These are phyloP conservation scores for Urophycis tenuis DNA, from an alignment of 2,797 vertebrate genomes.

Conservation along the genomic window DNA sequence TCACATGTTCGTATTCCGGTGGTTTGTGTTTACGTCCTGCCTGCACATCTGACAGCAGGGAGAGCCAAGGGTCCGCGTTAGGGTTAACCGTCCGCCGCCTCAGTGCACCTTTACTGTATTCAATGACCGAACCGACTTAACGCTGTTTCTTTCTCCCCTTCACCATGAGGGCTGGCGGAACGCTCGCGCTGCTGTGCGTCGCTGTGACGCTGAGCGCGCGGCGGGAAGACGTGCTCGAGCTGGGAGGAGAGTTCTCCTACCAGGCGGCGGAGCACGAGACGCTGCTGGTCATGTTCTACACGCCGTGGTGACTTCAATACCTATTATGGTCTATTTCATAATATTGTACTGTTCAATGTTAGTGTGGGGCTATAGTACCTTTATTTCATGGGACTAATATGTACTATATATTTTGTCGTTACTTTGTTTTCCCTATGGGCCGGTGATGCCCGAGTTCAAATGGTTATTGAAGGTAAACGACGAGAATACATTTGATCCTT, in stretches of 20 bases:
- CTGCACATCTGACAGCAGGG: slow-evolving; percentile 10
- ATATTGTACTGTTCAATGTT: neutral
- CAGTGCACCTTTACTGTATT: neutral
- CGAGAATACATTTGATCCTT: too few relatives aligned
- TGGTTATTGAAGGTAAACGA: too few relatives aligned
- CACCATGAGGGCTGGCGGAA: slow-evolving; percentile 9
- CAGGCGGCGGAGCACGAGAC: slow-evolving; percentile 68
- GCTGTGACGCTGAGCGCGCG: neutral
- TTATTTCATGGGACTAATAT: too few relatives aligned
- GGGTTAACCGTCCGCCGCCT: too few relatives aligned
- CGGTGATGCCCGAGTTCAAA: too few relatives aligned
- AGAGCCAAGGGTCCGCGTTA: too few relatives aligned
- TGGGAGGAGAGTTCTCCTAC: slow-evolving; percentile 70
- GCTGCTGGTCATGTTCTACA: slow-evolving; percentile 74
- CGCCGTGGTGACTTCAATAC: slow-evolving; percentile 76
- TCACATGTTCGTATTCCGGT: neutral
- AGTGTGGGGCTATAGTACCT: too few relatives aligned
- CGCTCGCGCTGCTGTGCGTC: slow-evolving; percentile 22
- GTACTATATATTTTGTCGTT: too few relatives aligned
- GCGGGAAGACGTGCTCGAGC: slow-evolving; percentile 62
- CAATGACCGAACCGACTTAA: neutral
- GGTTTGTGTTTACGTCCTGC: slow-evolving; percentile 27
- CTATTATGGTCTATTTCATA: neutral
- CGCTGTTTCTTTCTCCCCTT: neutral
- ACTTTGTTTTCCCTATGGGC: too few relatives aligned